Conservation (phyloP, 2,888 invertebrate genomes). For the Ennomos erosarius region DNA sequence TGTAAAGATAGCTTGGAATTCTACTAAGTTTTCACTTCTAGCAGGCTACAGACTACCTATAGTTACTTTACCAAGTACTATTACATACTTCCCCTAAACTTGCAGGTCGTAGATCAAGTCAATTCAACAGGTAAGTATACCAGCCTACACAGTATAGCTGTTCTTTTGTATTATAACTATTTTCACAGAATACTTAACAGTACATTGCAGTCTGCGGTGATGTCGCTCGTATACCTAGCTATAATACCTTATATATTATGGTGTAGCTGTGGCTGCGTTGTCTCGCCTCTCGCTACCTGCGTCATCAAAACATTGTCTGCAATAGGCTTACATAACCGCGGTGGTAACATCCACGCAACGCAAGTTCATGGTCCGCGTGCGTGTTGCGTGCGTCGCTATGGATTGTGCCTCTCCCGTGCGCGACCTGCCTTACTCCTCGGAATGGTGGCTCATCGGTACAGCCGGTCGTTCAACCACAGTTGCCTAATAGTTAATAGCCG, state of each 20-base stretch:
- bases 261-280: too few species aligned
- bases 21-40: too few species aligned
- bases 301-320: constrained; percentile 5
- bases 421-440: constrained; percentile 60
- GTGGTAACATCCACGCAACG: not conserved
- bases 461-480: constrained; percentile 46
- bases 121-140: too few species aligned
- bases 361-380: constrained; percentile 36
- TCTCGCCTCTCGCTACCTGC: too few species aligned
- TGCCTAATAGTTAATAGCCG: constrained; percentile 44
- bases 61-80: too few species aligned
- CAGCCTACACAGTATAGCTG: too few species aligned
- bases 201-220: not conserved
- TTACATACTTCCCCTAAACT: too few species aligned
- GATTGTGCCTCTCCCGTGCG: constrained; percentile 48
- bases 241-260: not conserved
- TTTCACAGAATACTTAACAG: constrained; percentile 5
- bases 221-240: not conserved
- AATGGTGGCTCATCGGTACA: constrained; percentile 46
- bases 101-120: too few species aligned
- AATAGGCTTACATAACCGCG: constrained; percentile 23
- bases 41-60: too few species aligned
- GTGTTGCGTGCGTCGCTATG: constrained; percentile 39
- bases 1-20: too few species aligned
- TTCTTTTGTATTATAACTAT: not conserved